Conservation (phyloP, 2,113 vertebrate genomes). For the Oxyura jamaicensis region DNA sequence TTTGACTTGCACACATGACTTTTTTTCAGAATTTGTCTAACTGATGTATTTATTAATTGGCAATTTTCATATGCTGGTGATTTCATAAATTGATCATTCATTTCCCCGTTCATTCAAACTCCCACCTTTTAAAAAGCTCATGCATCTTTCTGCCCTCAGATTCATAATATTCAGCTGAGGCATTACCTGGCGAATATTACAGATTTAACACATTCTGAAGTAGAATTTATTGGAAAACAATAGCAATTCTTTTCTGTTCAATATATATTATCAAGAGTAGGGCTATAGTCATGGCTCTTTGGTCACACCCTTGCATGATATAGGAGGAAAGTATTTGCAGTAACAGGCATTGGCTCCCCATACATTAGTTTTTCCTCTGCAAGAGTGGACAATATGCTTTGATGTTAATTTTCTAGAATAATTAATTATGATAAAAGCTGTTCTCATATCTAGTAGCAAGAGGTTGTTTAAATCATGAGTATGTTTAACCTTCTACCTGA, state of each 20-base stretch:
- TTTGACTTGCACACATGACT: not conserved
- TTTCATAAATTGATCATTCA: slow-evolving; percentile 29
- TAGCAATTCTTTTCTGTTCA: not conserved
- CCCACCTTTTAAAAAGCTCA: not conserved
- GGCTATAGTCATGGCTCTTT: not conserved
- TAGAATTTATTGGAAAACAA: not conserved
- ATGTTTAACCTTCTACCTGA: not conserved
- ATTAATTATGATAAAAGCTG: not conserved
- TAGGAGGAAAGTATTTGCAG: not conserved
- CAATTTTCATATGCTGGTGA: not conserved
- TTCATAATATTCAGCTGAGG: not conserved
- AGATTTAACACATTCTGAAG: not conserved
- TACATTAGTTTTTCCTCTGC: not conserved
- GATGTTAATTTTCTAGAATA: not conserved
- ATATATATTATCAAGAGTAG: not conserved
- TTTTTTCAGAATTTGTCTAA: slow-evolving; percentile 49
- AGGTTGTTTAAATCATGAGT: not conserved
- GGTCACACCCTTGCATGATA: accelerated
- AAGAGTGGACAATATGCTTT: not conserved
- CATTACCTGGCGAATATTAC: not conserved
- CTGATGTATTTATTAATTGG: slow-evolving; percentile 29
- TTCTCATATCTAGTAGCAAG: not conserved
- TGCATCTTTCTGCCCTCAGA: not conserved
- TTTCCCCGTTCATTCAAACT: not conserved
- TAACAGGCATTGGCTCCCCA: not conserved